Evolutionary conservation across 2,888 invertebrate species (phyloP), one percentile per base, ranked within the genome.

Genomic region (Biston betularia): DNA sequence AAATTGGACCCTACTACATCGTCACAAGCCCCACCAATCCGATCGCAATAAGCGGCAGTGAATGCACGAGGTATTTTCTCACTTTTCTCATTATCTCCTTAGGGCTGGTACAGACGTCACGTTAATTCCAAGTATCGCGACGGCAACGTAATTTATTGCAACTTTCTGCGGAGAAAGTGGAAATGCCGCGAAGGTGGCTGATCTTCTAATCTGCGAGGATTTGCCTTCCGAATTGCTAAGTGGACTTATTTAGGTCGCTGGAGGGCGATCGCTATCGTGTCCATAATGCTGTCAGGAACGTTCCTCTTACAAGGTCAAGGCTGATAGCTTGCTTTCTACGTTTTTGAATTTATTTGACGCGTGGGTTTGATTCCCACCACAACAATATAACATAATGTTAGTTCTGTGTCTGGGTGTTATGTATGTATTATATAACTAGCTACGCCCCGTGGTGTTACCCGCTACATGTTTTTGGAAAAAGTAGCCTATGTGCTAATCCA

Each of bases 41-140:
- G 62, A 62, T 66, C 38, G 67, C 57, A 68, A 68, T 68, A 63
- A 63, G 63, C 62, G 45, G 34, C 40, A 68, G 64, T 62, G 64
- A 69, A 63, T 52, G 67, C 57, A 52, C 46, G 63, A 53, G 57
- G 63, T 46, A 68, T 70, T 70, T 68, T 70, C 62, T 68, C 64
- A 69, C 63, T 68, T 52, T 65, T 63, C 61, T 72, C 63, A 72
- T 72, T 72, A 72, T 72, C 72, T 69, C 49, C 46, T 52, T 52
- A 69, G 60, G 69, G 63, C 33, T 58, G 33, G 59, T 56, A 44
- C 56, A 63, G 69, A 69, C 65, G 65, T 62, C 59, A 59, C 68
- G 68, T 68, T 72, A 72, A 72, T 72, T 64, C 72, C 68, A 68
- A 70, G 68, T 72, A 70, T 72, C 72, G 69, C 67, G 60, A 24